Evolutionary conservation across 1,140 invertebrate species (phyloP).

Genomic region (Eumaeus atala): DNA sequence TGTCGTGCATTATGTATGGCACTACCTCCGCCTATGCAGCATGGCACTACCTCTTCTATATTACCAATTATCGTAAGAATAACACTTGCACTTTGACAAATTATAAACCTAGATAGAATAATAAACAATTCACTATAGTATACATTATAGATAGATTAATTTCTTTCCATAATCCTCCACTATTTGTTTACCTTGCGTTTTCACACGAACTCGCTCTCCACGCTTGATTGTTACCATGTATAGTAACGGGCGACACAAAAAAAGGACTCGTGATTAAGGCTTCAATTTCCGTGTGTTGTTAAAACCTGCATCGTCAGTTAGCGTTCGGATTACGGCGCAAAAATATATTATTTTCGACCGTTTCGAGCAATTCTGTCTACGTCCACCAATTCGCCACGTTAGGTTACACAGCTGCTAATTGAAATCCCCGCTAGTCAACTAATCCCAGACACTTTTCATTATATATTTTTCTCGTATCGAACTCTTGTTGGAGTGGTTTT

Average conservation of each 20-base stretch:
- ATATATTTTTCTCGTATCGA: slow-evolving; percentile 12
- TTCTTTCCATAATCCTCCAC: no score
- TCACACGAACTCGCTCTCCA: background rate
- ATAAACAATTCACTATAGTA: no score
- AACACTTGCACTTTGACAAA: no score
- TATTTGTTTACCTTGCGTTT: no score
- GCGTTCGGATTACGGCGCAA: slow-evolving; percentile 41
- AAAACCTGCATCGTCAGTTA: slow-evolving; percentile 34
- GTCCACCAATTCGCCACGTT: slow-evolving; percentile 41
- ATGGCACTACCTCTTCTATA: no score
- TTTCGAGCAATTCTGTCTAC: slow-evolving; percentile 49
- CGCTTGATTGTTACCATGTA: slow-evolving; percentile 14
- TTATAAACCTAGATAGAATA: no score
- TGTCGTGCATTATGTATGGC: no score
- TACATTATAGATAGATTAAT: no score
- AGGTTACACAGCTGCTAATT: slow-evolving; percentile 55
- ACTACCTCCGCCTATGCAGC: no score
- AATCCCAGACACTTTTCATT: slow-evolving; percentile 30
- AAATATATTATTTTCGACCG: slow-evolving; percentile 52
- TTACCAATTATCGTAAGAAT: no score
- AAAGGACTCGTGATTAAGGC: slow-evolving; percentile 42
- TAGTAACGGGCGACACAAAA: slow-evolving; percentile 22
- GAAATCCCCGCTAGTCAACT: slow-evolving; percentile 53
- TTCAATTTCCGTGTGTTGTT: slow-evolving; percentile 29
- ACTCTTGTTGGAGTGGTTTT: slow-evolving; percentile 9